These are phyloP conservation scores for Etheostoma nigrum DNA, from an alignment of 2,797 vertebrate genomes.

Conservation along the genomic window DNA sequence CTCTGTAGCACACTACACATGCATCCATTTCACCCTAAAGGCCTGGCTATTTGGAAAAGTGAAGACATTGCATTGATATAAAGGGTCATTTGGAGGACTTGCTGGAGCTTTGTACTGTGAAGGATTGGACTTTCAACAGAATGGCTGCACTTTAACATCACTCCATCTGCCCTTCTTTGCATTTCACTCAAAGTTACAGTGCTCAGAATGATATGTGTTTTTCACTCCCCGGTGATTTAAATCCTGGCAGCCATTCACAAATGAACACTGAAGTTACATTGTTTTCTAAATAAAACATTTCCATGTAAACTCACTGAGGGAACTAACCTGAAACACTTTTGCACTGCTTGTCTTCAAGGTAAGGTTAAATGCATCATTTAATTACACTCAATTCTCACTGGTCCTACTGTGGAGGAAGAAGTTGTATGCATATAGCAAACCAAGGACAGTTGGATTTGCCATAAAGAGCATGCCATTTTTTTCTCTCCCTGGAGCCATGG, in stretches of 20 bases:
- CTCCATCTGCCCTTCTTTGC: constrained; percentile 51
- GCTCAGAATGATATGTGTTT: constrained; percentile 56
- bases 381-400: constrained; percentile 70
- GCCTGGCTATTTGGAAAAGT: constrained; percentile 83
- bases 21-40: constrained; percentile 84
- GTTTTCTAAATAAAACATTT: constrained; percentile 63
- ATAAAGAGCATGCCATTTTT: constrained; percentile 69
- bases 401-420: constrained; percentile 56
- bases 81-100: constrained; percentile 89
- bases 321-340: constrained; percentile 46
- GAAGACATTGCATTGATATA: constrained; percentile 86
- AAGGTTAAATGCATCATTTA: constrained; percentile 74
- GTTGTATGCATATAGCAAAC: constrained; percentile 62
- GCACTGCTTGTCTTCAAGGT: constrained; percentile 70
- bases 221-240: constrained; percentile 48
- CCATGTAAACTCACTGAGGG: constrained; percentile 28
- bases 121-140: constrained; percentile 90
- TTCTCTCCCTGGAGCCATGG: constrained; percentile 71
- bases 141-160: constrained; percentile 86
- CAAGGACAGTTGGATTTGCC: constrained; percentile 77
- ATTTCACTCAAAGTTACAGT: constrained; percentile 73
- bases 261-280: constrained; percentile 43
- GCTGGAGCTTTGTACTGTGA: constrained; percentile 87
- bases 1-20: constrained; percentile 82
- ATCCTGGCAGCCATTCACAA: constrained; percentile 45